These are phyloP conservation scores for Lottia scabra DNA, from an alignment of 2,888 invertebrate genomes.

Conservation along the genomic window DNA sequence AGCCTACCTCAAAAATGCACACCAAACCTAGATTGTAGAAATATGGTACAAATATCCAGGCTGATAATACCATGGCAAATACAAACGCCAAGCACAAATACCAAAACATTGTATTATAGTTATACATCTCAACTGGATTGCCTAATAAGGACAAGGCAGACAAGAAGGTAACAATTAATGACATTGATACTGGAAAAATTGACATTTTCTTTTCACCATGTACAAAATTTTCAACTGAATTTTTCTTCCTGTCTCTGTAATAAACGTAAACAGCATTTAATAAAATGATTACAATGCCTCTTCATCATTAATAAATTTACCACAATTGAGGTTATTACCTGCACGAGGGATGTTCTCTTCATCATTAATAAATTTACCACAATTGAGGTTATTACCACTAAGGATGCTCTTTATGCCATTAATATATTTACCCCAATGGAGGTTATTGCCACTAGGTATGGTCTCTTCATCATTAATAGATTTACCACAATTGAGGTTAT, in stretches of 20 bases:
- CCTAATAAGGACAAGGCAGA: conserved; percentile 45
- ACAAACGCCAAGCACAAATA: conserved; percentile 34
- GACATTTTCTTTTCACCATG: conserved; percentile 51
- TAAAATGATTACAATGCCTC: too few species aligned
- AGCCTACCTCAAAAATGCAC: conserved; percentile 38
- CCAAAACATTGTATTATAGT: conserved; percentile 40
- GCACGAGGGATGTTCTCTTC: too few species aligned
- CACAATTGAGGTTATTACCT: too few species aligned
- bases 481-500: too few species aligned
- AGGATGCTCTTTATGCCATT: too few species aligned
- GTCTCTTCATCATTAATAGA: too few species aligned
- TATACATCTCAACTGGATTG: conserved; percentile 44
- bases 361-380: too few species aligned
- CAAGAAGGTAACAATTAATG: conserved; percentile 57
- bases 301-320: too few species aligned
- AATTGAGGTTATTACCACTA: too few species aligned
- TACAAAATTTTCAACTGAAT: neutral
- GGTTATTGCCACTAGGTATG: too few species aligned
- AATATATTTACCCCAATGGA: too few species aligned
- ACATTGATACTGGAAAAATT: conserved; percentile 64
- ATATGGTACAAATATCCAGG: conserved; percentile 33
- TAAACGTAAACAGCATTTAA: too few species aligned
- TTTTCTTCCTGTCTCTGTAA: neutral
- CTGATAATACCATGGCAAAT: conserved; percentile 41
- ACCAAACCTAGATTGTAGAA: conserved; percentile 35